Evolutionary conservation across 2,797 vertebrate genomes (phyloP).

Genomic region (Phalanger gymnotis): DNA sequence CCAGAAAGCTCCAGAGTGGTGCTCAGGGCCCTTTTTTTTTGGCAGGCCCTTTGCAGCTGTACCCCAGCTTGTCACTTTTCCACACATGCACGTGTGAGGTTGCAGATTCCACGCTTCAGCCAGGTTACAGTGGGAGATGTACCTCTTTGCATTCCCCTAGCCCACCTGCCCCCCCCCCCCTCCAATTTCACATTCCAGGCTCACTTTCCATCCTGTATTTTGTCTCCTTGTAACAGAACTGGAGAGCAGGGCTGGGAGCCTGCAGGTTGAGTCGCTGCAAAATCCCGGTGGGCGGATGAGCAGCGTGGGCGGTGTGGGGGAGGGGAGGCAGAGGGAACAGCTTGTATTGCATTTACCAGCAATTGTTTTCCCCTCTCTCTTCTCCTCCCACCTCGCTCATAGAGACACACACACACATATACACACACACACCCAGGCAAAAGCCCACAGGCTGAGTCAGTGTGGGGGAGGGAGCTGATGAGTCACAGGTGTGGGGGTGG

Average conservation of each 20-base stretch:
- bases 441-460: slow-evolving; percentile 77
- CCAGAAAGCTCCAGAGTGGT: neutral
- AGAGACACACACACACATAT: neutral
- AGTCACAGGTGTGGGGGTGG: slow-evolving; percentile 70
- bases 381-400: slow-evolving; percentile 34
- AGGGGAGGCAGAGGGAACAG: slow-evolving; percentile 63
- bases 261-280: neutral
- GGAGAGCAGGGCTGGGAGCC: neutral
- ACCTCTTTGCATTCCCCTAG: neutral
- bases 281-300: neutral
- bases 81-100: neutral
- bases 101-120: neutral
- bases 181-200: neutral
- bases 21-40: neutral
- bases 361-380: slow-evolving; percentile 56
- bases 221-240: neutral
- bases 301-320: neutral
- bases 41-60: neutral
- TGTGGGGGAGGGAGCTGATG: slow-evolving; percentile 65
- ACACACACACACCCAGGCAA: neutral
- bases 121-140: neutral
- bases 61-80: neutral
- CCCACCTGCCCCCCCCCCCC: neutral
- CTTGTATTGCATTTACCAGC: neutral
- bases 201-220: neutral